Evolutionary conservation across 2,888 invertebrate species (phyloP).

Genomic region (Slavum lentiscoides): DNA sequence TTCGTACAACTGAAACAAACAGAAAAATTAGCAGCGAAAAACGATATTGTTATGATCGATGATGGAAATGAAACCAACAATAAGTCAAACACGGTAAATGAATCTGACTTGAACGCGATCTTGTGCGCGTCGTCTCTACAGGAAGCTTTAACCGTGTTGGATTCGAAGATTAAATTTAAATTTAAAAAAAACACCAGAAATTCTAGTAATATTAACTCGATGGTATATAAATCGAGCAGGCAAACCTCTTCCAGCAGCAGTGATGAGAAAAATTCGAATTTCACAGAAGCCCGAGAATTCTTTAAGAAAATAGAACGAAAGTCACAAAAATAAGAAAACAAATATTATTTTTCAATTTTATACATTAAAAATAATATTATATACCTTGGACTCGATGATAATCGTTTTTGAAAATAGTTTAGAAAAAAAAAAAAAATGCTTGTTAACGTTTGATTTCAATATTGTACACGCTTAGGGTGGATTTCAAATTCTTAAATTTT

Average conservation of each 20-base stretch:
- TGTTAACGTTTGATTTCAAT: not conserved
- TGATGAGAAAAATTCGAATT: not conserved
- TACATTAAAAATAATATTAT: not conserved
- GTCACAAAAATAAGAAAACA: constrained; percentile 8
- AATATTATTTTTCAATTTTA: not conserved
- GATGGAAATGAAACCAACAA: not conserved
- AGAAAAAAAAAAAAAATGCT: not conserved
- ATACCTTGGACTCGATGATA: too few species aligned
- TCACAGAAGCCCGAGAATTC: constrained; percentile 12
- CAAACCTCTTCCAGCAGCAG: not conserved
- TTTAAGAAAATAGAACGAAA: constrained; percentile 28
- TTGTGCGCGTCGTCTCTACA: constrained; percentile 44
- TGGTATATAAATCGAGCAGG: not conserved
- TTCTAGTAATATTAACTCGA: not conserved
- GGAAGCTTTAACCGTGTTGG: constrained; percentile 34
- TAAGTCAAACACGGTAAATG: constrained; percentile 23
- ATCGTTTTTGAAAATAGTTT: too few species aligned
- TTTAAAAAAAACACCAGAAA: not conserved
- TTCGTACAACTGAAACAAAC: constrained; percentile 12
- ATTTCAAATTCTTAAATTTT: not conserved
- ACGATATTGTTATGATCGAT: not conserved
- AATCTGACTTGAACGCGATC: constrained; percentile 38
- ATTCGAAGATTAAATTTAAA: constrained; percentile 42
- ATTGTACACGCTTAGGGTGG: not conserved
- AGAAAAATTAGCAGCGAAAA: not conserved